These are phyloP conservation scores for Magallana nippona DNA, from an alignment of 2,888 invertebrate species.

Conservation along the genomic window DNA sequence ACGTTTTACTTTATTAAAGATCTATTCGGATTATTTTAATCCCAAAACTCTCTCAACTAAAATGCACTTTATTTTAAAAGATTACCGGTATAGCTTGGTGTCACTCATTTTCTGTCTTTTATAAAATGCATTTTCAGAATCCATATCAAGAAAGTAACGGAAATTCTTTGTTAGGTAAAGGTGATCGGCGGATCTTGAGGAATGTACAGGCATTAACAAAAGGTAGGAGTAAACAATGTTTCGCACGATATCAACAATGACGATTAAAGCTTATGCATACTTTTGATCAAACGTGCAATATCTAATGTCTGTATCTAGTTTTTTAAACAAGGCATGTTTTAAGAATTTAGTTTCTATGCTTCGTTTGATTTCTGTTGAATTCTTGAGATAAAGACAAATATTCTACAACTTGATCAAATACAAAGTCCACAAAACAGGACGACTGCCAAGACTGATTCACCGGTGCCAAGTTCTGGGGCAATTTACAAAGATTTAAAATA, in stretches of 20 bases:
- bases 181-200: neutral
- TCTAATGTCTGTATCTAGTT: neutral
- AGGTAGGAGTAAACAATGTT: neutral
- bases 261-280: neutral
- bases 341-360: neutral
- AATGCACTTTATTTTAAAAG: slow-evolving; percentile 6
- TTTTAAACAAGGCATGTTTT: neutral
- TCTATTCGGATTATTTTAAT: neutral
- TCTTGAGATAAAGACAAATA: neutral
- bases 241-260: too few relatives aligned
- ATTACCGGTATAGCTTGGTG: too few relatives aligned
- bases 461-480: neutral
- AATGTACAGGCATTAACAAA: neutral
- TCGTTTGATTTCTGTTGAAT: neutral
- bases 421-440: neutral
- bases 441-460: slow-evolving; percentile 19
- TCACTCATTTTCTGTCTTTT: neutral
- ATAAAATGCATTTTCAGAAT: slow-evolving; percentile 11
- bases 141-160: neutral
- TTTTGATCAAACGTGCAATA: neutral
- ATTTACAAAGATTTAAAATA: neutral
- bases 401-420: neutral
- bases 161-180: too few relatives aligned
- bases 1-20: neutral
- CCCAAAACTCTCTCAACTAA: neutral